Evolutionary conservation across 2,113 vertebrate species (phyloP).

Genomic region (Alaudala cheleensis): DNA sequence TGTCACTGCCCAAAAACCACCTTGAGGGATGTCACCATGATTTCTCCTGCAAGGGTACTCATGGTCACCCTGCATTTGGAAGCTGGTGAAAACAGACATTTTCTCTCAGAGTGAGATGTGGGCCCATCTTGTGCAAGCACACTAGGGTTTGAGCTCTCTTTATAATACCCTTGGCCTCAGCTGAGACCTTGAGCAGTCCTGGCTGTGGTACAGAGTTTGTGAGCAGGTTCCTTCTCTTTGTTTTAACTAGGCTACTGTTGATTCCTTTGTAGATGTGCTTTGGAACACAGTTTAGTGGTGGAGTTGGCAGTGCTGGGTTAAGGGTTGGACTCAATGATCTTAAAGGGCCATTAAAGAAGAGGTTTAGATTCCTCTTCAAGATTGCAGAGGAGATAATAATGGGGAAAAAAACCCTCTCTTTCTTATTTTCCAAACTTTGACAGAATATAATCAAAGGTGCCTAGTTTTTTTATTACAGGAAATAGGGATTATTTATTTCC

Average conservation of each 20-base stretch:
- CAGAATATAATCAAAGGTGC: no score
- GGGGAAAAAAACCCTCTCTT: no score
- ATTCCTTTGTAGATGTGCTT: background rate
- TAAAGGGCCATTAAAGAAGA: no score
- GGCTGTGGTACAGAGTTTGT: background rate
- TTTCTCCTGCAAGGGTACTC: background rate
- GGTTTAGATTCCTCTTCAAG: no score
- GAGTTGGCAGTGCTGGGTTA: no score
- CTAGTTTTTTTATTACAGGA: background rate
- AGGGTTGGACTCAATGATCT: no score
- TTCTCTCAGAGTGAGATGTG: background rate
- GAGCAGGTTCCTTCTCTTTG: background rate
- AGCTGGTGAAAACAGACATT: background rate
- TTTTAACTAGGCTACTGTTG: background rate
- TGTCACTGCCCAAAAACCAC: background rate
- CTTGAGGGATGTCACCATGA: background rate
- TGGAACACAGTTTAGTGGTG: no score
- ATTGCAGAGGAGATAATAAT: no score
- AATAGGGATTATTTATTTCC: background rate
- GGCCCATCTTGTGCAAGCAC: background rate
- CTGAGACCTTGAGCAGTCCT: background rate
- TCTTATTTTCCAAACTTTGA: no score
- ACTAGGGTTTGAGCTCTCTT: background rate
- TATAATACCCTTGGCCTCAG: rapidly evolving
- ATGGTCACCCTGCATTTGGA: background rate